Evolutionary conservation across 2,113 vertebrate genomes (phyloP).

Genomic region (Saguinus imperator): DNA sequence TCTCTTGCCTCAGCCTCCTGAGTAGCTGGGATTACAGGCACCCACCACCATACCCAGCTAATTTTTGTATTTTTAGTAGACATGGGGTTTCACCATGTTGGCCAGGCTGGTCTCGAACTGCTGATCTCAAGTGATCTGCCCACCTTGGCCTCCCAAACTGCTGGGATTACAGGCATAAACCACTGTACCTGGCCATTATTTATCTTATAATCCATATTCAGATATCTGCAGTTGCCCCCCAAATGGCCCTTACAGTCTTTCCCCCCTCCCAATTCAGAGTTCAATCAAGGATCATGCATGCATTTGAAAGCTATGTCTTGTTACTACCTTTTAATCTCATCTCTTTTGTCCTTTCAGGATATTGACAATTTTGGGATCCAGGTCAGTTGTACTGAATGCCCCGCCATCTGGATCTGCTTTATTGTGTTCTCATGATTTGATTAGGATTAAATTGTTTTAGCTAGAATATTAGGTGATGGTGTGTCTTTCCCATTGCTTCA

Average conservation of each 20-base stretch:
- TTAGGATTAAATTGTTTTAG: not conserved
- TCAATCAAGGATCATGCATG: not conserved
- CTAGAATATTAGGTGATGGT: not conserved
- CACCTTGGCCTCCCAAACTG: no score
- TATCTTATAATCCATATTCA: not conserved
- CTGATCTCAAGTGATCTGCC: no score
- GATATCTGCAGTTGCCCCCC: not conserved
- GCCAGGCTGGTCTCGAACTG: no score
- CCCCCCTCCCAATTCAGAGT: not conserved
- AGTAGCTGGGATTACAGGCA: no score
- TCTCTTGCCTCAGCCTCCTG: no score
- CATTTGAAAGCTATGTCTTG: not conserved
- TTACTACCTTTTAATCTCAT: not conserved
- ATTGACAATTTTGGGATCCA: not conserved
- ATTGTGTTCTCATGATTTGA: not conserved
- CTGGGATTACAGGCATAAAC: no score
- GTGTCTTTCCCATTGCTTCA: not conserved
- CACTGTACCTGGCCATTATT: no score
- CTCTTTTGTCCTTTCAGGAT: not conserved
- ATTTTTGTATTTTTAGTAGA: no score
- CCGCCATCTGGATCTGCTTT: not conserved
- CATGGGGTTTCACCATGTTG: no score
- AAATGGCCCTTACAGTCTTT: not conserved
- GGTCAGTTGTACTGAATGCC: not conserved
- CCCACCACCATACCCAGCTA: no score